Percentiles rank a stretch among this genome's conserved stretches.
These are phyloP conservation scores for Misgurnus mizolepis DNA, from an alignment of 2,113 vertebrate species.

Conservation along the genomic window DNA sequence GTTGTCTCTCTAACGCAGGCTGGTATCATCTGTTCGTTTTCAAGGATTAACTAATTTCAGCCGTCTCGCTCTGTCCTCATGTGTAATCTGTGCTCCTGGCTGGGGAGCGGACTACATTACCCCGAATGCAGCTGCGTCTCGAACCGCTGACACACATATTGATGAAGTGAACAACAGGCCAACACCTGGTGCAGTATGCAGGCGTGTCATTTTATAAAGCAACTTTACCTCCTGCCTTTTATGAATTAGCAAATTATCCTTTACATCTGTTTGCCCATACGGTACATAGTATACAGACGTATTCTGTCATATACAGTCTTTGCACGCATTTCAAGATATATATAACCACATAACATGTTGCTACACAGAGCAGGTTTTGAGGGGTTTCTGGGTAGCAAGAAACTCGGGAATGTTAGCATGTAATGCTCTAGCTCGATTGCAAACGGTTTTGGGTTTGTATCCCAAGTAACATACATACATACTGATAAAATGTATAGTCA, in stretches of 20 bases:
- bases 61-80: conserved; percentile 25
- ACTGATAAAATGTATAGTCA: too few relatives aligned
- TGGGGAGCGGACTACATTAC: conserved; percentile 42
- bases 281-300: not conserved
- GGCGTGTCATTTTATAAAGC: conserved; percentile 32
- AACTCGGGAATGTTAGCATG: too few relatives aligned
- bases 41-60: conserved; percentile 16
- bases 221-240: conserved; percentile 28
- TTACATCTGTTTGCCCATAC: conserved; percentile 14
- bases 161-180: conserved; percentile 25
- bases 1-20: conserved; percentile 28
- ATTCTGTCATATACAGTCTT: not conserved
- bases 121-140: conserved; percentile 33
- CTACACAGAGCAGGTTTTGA: too few relatives aligned
- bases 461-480: too few relatives aligned
- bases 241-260: conserved; percentile 24
- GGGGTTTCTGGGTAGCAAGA: too few relatives aligned
- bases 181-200: conserved; percentile 31
- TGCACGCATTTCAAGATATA: too few relatives aligned
- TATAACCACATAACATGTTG: too few relatives aligned
- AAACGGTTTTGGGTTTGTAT: too few relatives aligned
- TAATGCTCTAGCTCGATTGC: too few relatives aligned
- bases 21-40: conserved; percentile 37
- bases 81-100: conserved; percentile 27
- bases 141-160: conserved; percentile 31